Base-by-base conservation (phyloP, 2,888 invertebrate genomes). In the Dichetophora obliterata region DNA sequence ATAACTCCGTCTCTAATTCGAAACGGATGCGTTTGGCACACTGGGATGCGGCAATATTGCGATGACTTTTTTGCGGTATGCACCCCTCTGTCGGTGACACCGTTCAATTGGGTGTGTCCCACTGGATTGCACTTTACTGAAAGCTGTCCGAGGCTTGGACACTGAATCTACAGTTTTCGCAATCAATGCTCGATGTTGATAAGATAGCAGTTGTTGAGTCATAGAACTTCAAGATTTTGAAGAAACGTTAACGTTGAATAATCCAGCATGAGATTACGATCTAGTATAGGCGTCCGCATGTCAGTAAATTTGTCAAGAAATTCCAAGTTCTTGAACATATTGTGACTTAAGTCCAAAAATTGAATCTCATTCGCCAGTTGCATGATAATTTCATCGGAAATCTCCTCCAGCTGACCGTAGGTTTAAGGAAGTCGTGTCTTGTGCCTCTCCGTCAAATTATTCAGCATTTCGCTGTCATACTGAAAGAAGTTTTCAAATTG, bases 101-200 rank as follows among this genome's bases (percentile, higher is more conserved):
- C 94, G 80, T 94, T 95, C 75, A 95, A 91, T 84, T 93, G 93
- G 82, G 94, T 94, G 0, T 95, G 94, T 16, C 82, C 83, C 0
- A 94, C 95, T 0, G 92, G 92, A 88, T 96, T 96, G 57, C 95
- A 95, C 95, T 96, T 83, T 82, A 83, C 90, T n/a, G 95, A 94
- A 0, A 96, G 89, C 85, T 93, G 93, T 83, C 91, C 91, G 11
- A 96, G 89, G 84, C 93, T 93, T 0, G 95, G 94, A 83, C 94
- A 92, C 4, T 93, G 92, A 74, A 91, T 90, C 81, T 92, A 91
- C 79, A 95, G 89, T 83, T 91, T 92, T 79, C 91, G 91, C 68
- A 94, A 90, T 91, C 94, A 95, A 4, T 93, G 93, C 88, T 92
- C 93, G 1, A 95, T 86, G 3, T 90, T 89, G 3, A 90, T 84